Conservation (phyloP, 2,113 vertebrate species). For the Hyla sarda region DNA sequence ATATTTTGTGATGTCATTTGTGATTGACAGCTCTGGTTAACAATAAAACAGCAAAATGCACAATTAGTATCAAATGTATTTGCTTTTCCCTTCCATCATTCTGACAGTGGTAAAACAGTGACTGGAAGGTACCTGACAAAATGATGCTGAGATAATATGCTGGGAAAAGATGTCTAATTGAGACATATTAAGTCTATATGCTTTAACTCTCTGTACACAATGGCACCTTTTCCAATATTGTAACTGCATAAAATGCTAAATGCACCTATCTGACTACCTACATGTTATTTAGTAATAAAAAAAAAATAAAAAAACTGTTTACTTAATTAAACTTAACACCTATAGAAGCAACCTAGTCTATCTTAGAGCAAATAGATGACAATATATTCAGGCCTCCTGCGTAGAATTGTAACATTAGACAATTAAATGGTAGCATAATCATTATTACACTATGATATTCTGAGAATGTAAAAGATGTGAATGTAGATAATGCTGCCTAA, state of each 20-base stretch:
- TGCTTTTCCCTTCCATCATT: background rate
- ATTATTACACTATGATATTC: constrained; percentile 25
- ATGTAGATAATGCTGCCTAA: constrained; percentile 46
- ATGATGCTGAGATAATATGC: background rate
- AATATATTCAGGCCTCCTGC: constrained; percentile 17
- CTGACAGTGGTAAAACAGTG: background rate
- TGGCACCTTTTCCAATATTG: background rate
- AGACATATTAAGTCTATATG: background rate
- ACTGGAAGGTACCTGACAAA: background rate
- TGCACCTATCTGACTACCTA: background rate
- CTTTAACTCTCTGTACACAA: background rate
- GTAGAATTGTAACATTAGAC: constrained; percentile 29
- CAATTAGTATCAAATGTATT: background rate
- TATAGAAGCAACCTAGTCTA: background rate
- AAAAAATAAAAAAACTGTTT: background rate
- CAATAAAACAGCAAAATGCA: background rate
- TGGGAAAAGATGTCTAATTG: background rate
- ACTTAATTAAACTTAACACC: background rate
- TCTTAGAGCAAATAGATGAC: constrained; percentile 24
- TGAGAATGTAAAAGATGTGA: constrained; percentile 44
- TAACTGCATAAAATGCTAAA: background rate
- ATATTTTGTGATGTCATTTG: too few species aligned
- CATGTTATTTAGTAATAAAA: background rate
- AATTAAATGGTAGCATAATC: constrained; percentile 46
- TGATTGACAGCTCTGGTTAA: too few species aligned